Evolutionary conservation across 2,113 vertebrate species (phyloP).

Genomic region (Hymenochirus boettgeri): DNA sequence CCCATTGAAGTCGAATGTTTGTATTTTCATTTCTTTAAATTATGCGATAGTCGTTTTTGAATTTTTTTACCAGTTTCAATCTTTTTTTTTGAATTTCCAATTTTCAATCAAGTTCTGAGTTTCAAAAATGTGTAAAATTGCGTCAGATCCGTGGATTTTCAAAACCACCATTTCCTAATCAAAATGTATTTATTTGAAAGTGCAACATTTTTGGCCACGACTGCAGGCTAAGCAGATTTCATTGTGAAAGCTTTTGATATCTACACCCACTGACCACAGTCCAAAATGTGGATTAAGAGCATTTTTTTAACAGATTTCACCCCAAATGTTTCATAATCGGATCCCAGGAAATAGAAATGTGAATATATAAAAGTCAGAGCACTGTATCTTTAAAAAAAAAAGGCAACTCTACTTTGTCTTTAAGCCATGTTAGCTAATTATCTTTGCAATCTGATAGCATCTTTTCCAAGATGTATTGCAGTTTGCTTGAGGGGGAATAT

Average conservation of each 20-base stretch:
- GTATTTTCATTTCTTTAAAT: no score
- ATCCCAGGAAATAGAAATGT: not conserved
- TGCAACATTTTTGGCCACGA: no score
- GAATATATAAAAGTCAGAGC: not conserved
- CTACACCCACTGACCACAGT: not conserved
- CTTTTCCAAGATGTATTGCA: not conserved
- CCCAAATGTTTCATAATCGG: not conserved
- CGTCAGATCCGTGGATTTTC: no score
- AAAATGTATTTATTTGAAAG: no score
- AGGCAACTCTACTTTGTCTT: not conserved
- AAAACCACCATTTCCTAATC: no score
- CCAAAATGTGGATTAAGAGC: not conserved
- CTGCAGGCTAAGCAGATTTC: not conserved
- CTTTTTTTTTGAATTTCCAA: no score
- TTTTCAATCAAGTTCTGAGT: no score
- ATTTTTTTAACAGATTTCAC: not conserved
- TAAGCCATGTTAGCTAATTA: not conserved
- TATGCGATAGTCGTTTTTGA: no score
- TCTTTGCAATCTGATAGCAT: not conserved
- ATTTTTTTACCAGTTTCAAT: no score
- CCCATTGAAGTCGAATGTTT: no score
- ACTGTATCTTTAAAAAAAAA: not conserved
- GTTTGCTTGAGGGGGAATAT: not conserved
- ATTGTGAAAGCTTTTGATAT: not conserved
- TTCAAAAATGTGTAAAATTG: no score